A percentile compares a stretch with the other conserved stretches of the same genome.
Conservation (phyloP, 2,113 vertebrate species). For the Microtus ochrogaster region DNA sequence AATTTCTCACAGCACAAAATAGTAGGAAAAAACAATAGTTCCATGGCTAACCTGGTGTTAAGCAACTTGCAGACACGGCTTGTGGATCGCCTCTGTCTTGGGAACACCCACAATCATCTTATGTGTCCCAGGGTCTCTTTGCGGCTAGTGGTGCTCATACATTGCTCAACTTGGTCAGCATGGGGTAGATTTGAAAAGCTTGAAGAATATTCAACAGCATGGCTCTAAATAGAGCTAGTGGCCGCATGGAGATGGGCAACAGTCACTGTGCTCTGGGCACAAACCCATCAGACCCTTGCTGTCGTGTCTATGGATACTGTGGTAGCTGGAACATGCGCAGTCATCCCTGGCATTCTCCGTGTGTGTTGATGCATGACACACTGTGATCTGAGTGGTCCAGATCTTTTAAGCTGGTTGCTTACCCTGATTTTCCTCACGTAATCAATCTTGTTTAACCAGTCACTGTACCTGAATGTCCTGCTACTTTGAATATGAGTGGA, state of each 20-base stretch:
- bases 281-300: not conserved
- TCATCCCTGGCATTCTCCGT: not conserved
- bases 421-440: not conserved
- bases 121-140: conserved; percentile 1
- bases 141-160: not conserved
- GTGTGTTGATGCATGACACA: not conserved
- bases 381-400: not conserved
- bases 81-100: not conserved
- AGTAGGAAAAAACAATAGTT: not conserved
- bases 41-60: not conserved
- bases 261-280: not conserved
- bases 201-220: not conserved
- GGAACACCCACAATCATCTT: not conserved
- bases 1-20: not conserved
- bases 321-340: not conserved
- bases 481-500: fast-evolving
- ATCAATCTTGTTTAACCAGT: not conserved
- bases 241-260: not conserved
- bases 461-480: not conserved
- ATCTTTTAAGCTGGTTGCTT: fast-evolving
- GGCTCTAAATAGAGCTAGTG: conserved; percentile 34
- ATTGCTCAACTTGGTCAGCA: not conserved
- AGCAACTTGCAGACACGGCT: not conserved
- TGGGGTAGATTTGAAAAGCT: conserved; percentile 49
- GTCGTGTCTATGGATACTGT: not conserved